Conservation (phyloP, 2,797 vertebrate genomes). For the Sardinella longiceps region DNA sequence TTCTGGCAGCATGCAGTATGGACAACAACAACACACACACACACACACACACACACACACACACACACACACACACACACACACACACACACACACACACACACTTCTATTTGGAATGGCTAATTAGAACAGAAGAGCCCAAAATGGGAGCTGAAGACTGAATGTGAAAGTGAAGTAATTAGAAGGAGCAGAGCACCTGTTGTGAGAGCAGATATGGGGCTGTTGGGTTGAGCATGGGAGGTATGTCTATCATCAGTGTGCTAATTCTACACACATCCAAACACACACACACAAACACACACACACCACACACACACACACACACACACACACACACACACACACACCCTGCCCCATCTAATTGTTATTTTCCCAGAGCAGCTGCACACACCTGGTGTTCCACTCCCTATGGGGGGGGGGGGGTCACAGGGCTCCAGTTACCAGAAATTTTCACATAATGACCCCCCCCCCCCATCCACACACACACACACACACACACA, state of each 20-base stretch:
- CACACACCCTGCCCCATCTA: neutral
- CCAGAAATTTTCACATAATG: no score
- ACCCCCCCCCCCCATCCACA: neutral
- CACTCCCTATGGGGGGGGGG: neutral
- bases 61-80: no score
- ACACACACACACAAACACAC: neutral
- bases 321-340: neutral
- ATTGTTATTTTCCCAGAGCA: neutral
- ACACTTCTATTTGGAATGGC: no score
- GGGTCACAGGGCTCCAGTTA: no score
- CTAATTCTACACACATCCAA: neutral
- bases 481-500: conserved; percentile 8
- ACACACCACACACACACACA: neutral
- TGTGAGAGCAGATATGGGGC: neutral
- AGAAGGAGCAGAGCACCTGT: neutral
- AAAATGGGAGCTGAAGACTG: neutral
- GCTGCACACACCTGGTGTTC: neutral
- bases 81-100: no score
- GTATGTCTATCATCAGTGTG: conserved; percentile 21
- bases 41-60: no score
- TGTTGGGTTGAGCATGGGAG: neutral
- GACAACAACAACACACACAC: no score
- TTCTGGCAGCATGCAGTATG: no score
- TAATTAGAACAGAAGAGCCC: no score
- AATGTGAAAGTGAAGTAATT: neutral